Conservation (phyloP, 2,113 vertebrate genomes). For the Sphaerodactylus townsendi region DNA sequence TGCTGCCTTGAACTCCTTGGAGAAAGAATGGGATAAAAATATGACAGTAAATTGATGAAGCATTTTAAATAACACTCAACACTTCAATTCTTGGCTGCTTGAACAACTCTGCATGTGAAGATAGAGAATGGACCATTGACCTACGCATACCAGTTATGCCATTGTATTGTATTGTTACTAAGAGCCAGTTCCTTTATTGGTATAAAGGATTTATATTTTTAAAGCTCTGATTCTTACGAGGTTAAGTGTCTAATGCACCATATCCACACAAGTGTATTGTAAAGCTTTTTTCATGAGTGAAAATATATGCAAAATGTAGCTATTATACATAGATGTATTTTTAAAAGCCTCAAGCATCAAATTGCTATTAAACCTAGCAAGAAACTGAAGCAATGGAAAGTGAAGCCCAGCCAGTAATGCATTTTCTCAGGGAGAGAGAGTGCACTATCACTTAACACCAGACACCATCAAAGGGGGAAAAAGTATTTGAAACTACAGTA, state of each 20-base stretch:
- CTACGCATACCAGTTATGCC: fast-evolving
- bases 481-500: slow-evolving; percentile 2
- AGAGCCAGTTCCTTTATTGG: neutral
- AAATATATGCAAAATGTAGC: neutral
- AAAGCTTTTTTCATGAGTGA: neutral
- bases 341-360: slow-evolving; percentile 11
- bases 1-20: no score
- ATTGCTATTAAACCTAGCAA: slow-evolving; percentile 16
- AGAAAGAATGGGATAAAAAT: no score
- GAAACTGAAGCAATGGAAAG: slow-evolving; percentile 12
- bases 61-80: neutral
- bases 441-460: neutral
- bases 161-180: neutral
- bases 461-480: neutral
- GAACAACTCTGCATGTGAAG: neutral
- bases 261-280: neutral
- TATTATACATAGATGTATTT: neutral
- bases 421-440: neutral
- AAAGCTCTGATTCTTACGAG: neutral
- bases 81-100: neutral
- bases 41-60: neutral
- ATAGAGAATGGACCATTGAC: neutral
- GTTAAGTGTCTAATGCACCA: neutral
- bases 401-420: neutral
- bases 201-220: neutral